Conservation (phyloP, 2,797 vertebrate species). For the Champsocephalus esox region DNA sequence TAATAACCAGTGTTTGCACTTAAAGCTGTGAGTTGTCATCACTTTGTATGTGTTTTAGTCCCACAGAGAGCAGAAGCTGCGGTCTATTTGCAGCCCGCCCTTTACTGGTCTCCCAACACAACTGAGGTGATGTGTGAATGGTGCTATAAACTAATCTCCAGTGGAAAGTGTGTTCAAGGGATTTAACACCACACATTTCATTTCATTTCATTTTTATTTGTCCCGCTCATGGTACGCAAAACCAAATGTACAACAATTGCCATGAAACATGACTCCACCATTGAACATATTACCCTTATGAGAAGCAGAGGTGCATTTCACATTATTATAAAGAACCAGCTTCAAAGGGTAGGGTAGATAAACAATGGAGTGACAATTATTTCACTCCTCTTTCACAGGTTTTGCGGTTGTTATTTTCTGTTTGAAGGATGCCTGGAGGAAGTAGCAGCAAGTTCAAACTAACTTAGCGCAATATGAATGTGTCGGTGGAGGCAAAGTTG, state of each 20-base stretch:
- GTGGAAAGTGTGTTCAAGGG: constrained; percentile 22
- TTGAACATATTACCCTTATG: constrained; percentile 11
- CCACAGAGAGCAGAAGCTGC: constrained; percentile 46
- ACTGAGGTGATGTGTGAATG: constrained; percentile 45
- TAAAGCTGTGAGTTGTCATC: constrained; percentile 59
- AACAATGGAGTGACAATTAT: constrained; percentile 47
- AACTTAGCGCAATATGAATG: constrained; percentile 18
- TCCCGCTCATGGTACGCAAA: no score
- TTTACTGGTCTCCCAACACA: constrained; percentile 39
- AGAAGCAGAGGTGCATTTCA: background rate
- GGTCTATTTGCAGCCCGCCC: constrained; percentile 49
- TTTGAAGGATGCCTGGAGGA: constrained; percentile 45
- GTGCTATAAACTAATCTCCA: constrained; percentile 37
- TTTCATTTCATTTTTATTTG: no score
- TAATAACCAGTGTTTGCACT: constrained; percentile 59
- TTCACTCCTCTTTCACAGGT: constrained; percentile 29
- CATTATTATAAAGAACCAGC: constrained; percentile 43
- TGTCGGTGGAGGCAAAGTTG: constrained; percentile 29
- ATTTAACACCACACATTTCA: constrained; percentile 5
- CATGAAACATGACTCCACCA: no score
- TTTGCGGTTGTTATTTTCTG: constrained; percentile 33
- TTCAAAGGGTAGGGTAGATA: constrained; percentile 66
- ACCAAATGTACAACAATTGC: no score
- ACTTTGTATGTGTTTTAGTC: constrained; percentile 55
- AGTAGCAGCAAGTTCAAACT: constrained; percentile 14